These are phyloP conservation scores for Ophioderma brevispina DNA, from an alignment of 35 echinoderm and acorn worm genomes.

Conservation along the genomic window DNA sequence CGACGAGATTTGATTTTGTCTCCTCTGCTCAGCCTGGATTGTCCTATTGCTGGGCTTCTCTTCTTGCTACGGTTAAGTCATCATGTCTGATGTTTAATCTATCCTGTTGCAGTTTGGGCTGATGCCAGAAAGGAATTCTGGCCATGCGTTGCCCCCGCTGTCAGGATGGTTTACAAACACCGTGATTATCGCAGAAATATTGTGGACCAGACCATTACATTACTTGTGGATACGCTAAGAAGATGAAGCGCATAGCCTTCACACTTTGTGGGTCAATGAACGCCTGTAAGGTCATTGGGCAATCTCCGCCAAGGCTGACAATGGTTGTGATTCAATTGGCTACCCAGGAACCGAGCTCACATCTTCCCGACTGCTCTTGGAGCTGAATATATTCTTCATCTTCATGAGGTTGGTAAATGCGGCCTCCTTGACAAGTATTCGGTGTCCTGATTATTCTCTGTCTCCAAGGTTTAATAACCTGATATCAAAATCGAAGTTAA, in stretches of 20 bases:
- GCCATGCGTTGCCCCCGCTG: not conserved
- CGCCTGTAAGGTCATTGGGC: not conserved
- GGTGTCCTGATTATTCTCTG: conserved; percentile 40
- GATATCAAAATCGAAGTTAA: conserved; percentile 46
- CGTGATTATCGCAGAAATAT: not conserved
- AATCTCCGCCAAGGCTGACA: not conserved
- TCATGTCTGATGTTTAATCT: not conserved
- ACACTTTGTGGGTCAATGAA: not conserved
- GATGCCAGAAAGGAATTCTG: too few relatives aligned
- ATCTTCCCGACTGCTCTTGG: not conserved
- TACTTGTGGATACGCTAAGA: too few relatives aligned
- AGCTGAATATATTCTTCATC: not conserved
- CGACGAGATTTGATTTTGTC: conserved; percentile 27
- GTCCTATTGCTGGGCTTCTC: not conserved
- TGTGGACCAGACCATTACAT: not conserved
- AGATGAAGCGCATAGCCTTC: not conserved
- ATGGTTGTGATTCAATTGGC: not conserved
- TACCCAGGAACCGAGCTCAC: not conserved
- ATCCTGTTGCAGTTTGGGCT: not conserved
- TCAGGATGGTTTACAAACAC: not conserved
- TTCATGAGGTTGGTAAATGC: not conserved
- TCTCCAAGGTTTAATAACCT: conserved; percentile 24
- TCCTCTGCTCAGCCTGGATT: not conserved
- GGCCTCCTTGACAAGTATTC: conserved; percentile 25
- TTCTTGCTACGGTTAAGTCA: conserved; percentile 7